Percentiles rank a stretch among this genome's conserved stretches.
These are phyloP conservation scores for Scolanthus callimorphus DNA, from an alignment of 92 coral and sea anemone genomes.

Conservation along the genomic window DNA sequence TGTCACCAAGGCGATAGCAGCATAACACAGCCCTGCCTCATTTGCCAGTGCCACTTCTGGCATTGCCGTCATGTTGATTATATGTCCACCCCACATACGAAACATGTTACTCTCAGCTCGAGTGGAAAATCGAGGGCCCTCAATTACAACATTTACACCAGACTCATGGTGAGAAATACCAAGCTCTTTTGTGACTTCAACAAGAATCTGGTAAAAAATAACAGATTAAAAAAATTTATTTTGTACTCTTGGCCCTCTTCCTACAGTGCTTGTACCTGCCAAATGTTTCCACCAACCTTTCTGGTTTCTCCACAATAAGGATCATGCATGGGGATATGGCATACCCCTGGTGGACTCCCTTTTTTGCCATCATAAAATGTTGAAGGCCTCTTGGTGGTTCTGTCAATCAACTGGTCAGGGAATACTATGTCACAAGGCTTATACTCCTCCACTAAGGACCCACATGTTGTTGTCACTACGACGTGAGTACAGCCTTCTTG, in stretches of 20 bases:
- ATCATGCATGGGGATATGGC: slow-evolving; percentile 94
- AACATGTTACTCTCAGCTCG: slow-evolving; percentile 98
- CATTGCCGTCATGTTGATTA: slow-evolving; percentile 93
- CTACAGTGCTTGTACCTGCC: too few species aligned
- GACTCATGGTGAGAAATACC: slow-evolving; percentile 52
- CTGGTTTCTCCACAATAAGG: slow-evolving; percentile 79
- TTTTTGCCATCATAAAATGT: slow-evolving; percentile 93
- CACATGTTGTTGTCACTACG: slow-evolving; percentile 96
- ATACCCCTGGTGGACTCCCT: slow-evolving; percentile 86
- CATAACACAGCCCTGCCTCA: slow-evolving; percentile 94
- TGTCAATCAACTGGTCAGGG: slow-evolving; percentile 94
- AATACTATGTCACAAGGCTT: slow-evolving; percentile 90
- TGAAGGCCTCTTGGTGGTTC: slow-evolving; percentile 80
- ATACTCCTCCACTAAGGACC: slow-evolving; percentile 73
- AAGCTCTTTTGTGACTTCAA: slow-evolving; percentile 66
- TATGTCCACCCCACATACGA: slow-evolving; percentile 94
- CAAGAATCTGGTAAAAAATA: slow-evolving; percentile 58
- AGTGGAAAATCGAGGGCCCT: slow-evolving; percentile 97
- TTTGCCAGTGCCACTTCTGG: slow-evolving; percentile 96
- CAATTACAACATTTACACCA: slow-evolving; percentile 83
- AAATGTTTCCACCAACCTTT: too few species aligned
- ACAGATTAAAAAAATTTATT: too few species aligned
- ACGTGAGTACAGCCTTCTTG: slow-evolving; percentile 93
- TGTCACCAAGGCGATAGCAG: slow-evolving; percentile 96
- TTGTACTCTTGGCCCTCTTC: too few species aligned